Percentiles rank a stretch among this genome's conserved stretches.
Evolutionary conservation across 2,888 invertebrate species (phyloP).

Genomic region (Unio pictorum): DNA sequence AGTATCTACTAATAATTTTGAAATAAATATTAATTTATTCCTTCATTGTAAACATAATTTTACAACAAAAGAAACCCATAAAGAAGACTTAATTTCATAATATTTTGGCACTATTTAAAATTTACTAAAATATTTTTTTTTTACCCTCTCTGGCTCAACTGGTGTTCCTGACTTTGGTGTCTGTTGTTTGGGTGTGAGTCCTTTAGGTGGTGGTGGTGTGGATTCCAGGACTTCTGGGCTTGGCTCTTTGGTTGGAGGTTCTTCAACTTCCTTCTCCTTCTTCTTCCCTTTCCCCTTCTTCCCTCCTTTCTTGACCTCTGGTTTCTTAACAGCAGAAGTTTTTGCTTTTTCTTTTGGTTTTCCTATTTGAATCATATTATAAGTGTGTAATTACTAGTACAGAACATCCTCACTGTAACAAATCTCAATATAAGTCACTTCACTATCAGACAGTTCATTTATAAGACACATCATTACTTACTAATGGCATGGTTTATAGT

Average conservation of each 20-base stretch:
- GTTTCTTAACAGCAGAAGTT: conserved; percentile 34
- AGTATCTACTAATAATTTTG: no score
- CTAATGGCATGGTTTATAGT: no score
- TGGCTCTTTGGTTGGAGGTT: conserved; percentile 25
- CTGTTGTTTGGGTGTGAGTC: conserved; percentile 21
- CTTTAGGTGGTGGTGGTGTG: conserved; percentile 19
- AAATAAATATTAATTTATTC: no score
- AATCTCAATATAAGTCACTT: no score
- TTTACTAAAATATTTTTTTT: neutral
- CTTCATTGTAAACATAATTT: no score
- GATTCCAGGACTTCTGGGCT: conserved; percentile 25
- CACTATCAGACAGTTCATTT: no score
- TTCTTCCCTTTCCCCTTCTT: conserved; percentile 41
- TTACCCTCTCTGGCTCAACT: conserved; percentile 21
- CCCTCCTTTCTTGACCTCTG: conserved; percentile 15
- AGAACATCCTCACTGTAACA: no score
- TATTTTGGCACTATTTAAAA: neutral
- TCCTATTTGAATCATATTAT: conserved; percentile 16
- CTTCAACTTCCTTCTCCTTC: conserved; percentile 43
- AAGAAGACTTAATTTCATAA: no score
- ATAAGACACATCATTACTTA: no score
- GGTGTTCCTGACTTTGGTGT: conserved; percentile 28
- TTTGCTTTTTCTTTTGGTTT: conserved; percentile 49
- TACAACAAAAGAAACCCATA: no score
- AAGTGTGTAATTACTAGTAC: no score